Evolutionary conservation across 2,113 vertebrate species (phyloP).

Genomic region (Chrysemys picta): DNA sequence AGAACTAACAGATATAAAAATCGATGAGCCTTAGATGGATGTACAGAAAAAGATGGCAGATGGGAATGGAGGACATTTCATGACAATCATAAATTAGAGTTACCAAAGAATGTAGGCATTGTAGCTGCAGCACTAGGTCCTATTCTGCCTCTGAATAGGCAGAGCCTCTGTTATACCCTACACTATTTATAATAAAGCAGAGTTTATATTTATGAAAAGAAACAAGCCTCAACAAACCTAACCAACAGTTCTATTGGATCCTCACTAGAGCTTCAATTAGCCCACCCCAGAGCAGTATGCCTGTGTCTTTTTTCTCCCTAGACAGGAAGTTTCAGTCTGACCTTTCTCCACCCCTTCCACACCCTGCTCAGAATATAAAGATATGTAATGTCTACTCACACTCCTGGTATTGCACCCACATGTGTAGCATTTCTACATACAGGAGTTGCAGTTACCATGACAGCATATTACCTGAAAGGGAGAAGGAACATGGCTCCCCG

Average conservation of each 20-base stretch:
- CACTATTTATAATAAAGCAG: background rate
- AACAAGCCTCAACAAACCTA: background rate
- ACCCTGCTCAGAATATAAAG: rapidly evolving
- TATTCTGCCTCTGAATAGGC: background rate
- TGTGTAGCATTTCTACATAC: rapidly evolving
- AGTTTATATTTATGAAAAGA: background rate
- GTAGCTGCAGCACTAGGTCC: background rate
- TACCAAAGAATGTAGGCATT: background rate
- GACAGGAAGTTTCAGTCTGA: no score
- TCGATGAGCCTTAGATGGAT: background rate
- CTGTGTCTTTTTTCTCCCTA: background rate
- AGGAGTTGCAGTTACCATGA: background rate
- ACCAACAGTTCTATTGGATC: background rate
- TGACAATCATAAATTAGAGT: background rate
- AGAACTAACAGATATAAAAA: background rate
- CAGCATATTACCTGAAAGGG: background rate
- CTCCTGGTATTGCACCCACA: rapidly evolving
- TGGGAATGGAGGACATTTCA: background rate
- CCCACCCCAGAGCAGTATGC: background rate
- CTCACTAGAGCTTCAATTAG: background rate
- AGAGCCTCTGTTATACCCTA: background rate
- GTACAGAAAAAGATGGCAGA: background rate
- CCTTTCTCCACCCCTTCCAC: rapidly evolving
- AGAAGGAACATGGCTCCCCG: background rate
- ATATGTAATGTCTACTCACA: rapidly evolving